These are phyloP conservation scores for Xanthia togata DNA, from an alignment of 2,888 invertebrate genomes.

Conservation along the genomic window DNA sequence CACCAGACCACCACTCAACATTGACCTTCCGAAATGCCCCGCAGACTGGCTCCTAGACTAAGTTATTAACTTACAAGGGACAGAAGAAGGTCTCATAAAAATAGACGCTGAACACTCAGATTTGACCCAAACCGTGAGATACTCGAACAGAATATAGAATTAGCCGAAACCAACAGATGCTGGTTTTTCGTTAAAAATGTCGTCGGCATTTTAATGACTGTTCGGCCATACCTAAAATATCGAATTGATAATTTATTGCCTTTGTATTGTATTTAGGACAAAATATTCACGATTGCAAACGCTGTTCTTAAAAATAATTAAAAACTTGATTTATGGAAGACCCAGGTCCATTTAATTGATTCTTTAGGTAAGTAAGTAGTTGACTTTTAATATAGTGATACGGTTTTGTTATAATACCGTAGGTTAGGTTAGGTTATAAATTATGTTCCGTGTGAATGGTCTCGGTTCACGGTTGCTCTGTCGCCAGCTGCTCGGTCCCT, in stretches of 20 bases:
- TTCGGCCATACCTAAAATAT: conserved; percentile 84
- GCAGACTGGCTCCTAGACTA: conserved; percentile 47
- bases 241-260: conserved; percentile 84
- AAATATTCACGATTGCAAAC: conserved; percentile 75
- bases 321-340: conserved; percentile 78
- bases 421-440: too few species aligned
- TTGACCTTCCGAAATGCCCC: conserved; percentile 70
- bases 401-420: conserved; percentile 19
- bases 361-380: conserved; percentile 58
- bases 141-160: conserved; percentile 79
- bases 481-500: conserved; percentile 81
- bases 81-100: conserved; percentile 70
- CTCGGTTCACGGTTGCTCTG: conserved; percentile 73
- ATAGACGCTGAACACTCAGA: conserved; percentile 69
- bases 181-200: conserved; percentile 80
- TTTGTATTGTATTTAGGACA: conserved; percentile 80
- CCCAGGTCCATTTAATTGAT: conserved; percentile 63
- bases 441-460: conserved; percentile 77
- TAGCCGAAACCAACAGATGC: conserved; percentile 77
- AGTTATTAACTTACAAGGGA: conserved; percentile 66
- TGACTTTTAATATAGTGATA: conserved; percentile 55
- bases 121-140: conserved; percentile 79
- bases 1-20: conserved; percentile 68
- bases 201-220: conserved; percentile 84
- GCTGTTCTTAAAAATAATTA: conserved; percentile 74